Evolutionary conservation across 2,113 vertebrate species (phyloP).

Genomic region (Cinclus mexicanus): DNA sequence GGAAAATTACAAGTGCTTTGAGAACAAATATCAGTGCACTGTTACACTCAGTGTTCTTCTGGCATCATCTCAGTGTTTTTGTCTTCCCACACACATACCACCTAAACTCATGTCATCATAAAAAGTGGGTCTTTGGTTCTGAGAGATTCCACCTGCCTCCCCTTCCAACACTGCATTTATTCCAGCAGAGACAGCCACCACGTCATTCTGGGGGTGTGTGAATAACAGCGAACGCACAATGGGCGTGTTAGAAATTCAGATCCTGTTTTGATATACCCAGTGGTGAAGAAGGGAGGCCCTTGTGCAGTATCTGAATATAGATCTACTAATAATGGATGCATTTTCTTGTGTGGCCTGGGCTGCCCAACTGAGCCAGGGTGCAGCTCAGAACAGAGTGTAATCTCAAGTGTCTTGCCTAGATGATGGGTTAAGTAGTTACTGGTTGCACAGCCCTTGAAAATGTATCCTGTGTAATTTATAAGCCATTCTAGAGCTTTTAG

Average conservation of each 20-base stretch:
- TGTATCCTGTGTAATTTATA: slow-evolving; percentile 12
- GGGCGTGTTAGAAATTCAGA: not conserved
- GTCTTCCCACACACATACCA: not conserved
- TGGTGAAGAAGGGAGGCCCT: not conserved
- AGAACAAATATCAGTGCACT: not conserved
- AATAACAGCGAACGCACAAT: not conserved
- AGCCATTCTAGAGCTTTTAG: slow-evolving; percentile 38
- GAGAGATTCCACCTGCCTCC: slow-evolving; percentile 48
- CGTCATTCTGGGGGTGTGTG: slow-evolving; percentile 31
- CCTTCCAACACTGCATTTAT: not conserved
- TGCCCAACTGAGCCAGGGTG: not conserved
- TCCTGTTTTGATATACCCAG: not conserved
- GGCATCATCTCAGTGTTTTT: not conserved
- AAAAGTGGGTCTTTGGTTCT: slow-evolving; percentile 6
- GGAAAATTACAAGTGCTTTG: slow-evolving; percentile 16
- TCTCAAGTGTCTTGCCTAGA: not conserved
- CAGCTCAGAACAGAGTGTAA: not conserved
- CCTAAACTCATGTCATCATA: not conserved
- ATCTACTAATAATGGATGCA: not conserved
- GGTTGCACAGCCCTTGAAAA: slow-evolving; percentile 1
- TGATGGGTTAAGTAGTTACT: slow-evolving; percentile 22
- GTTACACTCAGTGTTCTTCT: not conserved
- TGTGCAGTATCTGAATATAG: not conserved
- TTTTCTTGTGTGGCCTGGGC: not conserved
- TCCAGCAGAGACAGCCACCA: not conserved